Evolutionary conservation across 2,797 vertebrate genomes (phyloP).

Genomic region (Xerus rutilus): DNA sequence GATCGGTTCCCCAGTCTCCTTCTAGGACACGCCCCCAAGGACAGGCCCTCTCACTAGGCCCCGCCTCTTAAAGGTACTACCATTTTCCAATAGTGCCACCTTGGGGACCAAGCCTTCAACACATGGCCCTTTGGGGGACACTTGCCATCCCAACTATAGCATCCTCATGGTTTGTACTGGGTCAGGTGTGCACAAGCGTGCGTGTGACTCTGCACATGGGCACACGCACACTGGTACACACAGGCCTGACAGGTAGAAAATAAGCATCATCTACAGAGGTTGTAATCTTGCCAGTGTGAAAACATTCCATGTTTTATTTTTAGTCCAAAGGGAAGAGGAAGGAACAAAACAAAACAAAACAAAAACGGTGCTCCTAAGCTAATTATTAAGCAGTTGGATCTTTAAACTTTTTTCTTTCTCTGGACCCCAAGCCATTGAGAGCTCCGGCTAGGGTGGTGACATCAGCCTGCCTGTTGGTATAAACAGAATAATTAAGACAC

Average conservation of each 20-base stretch:
- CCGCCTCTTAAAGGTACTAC: not conserved
- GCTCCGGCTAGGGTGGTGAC: conserved; percentile 72
- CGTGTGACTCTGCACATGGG: accelerated
- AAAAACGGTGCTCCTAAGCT: not conserved
- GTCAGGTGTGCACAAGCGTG: accelerated
- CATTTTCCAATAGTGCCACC: not conserved
- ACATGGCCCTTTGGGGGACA: not conserved
- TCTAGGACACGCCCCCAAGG: not conserved
- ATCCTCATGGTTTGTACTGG: accelerated
- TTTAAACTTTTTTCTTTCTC: conserved; percentile 72
- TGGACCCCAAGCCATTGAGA: conserved; percentile 66
- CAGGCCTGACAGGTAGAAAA: not conserved
- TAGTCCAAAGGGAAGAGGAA: not conserved
- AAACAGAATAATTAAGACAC: conserved; percentile 87
- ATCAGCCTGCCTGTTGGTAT: conserved; percentile 84
- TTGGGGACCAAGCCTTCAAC: not conserved
- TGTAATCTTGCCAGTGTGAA: conserved; percentile 79
- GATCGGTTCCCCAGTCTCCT: not conserved
- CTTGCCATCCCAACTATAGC: not conserved
- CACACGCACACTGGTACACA: accelerated
- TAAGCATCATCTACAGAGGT: conserved; percentile 73
- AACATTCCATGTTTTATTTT: conserved; percentile 73
- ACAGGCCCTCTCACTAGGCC: no score
- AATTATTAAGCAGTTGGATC: conserved; percentile 73
- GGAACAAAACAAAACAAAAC: no score